Percentiles rank a stretch among this genome's conserved stretches.
Conservation (phyloP, 2,888 invertebrate species). For the Papilio gigon region DNA sequence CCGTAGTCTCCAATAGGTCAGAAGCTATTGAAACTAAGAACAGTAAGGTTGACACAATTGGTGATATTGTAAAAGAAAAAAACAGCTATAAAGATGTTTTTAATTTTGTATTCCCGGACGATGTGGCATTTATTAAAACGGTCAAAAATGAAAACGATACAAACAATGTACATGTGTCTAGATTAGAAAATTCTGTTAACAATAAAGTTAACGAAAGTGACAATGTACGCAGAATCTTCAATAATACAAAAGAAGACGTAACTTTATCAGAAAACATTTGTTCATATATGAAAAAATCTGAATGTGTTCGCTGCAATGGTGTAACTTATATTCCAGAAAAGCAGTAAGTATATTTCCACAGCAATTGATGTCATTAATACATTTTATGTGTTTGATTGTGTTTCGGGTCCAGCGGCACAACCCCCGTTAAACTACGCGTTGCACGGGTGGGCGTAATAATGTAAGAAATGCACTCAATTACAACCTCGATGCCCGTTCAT, state of each 20-base stretch:
- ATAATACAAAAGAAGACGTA: constrained; percentile 45
- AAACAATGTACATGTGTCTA: constrained; percentile 1
- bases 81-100: constrained; percentile 51
- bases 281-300: constrained; percentile 58
- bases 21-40: constrained; percentile 7
- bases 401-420: no score
- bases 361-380: neutral
- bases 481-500: no score
- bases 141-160: constrained; percentile 25
- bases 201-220: constrained; percentile 40
- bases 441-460: no score
- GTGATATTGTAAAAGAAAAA: constrained; percentile 43
- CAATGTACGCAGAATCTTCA: constrained; percentile 45
- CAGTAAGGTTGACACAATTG: constrained; percentile 1
- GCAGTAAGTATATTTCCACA: constrained; percentile 46
- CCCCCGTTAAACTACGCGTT: no score
- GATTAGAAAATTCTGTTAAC: constrained; percentile 30
- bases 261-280: constrained; percentile 60
- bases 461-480: no score
- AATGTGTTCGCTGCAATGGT: constrained; percentile 60
- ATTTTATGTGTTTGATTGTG: no score
- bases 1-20: constrained; percentile 21
- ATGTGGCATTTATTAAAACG: constrained; percentile 36
- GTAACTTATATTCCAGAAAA: constrained; percentile 52
- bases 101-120: constrained; percentile 57